Percentiles rank a stretch among this genome's conserved stretches.
Evolutionary conservation across 2,888 invertebrate genomes (phyloP).

Genomic region (Lysandra coridon): DNA sequence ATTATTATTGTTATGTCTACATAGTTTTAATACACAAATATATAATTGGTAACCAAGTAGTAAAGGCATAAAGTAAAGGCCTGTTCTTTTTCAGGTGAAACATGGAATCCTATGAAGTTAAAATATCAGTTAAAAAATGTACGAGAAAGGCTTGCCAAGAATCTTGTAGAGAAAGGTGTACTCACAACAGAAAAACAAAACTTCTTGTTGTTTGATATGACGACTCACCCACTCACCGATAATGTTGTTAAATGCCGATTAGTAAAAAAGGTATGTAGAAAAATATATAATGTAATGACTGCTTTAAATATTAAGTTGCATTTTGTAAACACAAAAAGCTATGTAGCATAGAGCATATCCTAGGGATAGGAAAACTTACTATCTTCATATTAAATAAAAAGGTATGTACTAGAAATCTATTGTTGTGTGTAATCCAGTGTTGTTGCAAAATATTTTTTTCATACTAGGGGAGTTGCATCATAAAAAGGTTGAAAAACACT

Average conservation of each 20-base stretch:
- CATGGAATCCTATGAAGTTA: slow-evolving; percentile 99
- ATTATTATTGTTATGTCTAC: too few relatives aligned
- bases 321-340: neutral
- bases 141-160: slow-evolving; percentile 98
- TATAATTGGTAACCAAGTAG: neutral
- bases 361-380: too few relatives aligned
- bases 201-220: slow-evolving; percentile 99
- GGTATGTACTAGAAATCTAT: neutral
- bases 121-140: slow-evolving; percentile 99
- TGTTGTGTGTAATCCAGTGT: too few relatives aligned
- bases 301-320: too few relatives aligned
- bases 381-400: too few relatives aligned
- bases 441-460: too few relatives aligned
- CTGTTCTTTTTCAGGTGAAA: slow-evolving; percentile 86
- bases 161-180: slow-evolving; percentile 99
- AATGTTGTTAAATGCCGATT: slow-evolving; percentile 96
- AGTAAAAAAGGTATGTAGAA: slow-evolving; percentile 91
- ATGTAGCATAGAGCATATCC: too few relatives aligned
- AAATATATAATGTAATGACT: too few relatives aligned
- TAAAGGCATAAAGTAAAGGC: neutral
- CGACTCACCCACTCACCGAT: slow-evolving; percentile 98
- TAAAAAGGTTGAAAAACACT: too few relatives aligned
- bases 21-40: too few relatives aligned
- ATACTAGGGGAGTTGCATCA: too few relatives aligned
- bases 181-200: slow-evolving; percentile 99